These are phyloP conservation scores for Porites divaricata DNA, from an alignment of 92 coral and sea anemone genomes.

Conservation along the genomic window DNA sequence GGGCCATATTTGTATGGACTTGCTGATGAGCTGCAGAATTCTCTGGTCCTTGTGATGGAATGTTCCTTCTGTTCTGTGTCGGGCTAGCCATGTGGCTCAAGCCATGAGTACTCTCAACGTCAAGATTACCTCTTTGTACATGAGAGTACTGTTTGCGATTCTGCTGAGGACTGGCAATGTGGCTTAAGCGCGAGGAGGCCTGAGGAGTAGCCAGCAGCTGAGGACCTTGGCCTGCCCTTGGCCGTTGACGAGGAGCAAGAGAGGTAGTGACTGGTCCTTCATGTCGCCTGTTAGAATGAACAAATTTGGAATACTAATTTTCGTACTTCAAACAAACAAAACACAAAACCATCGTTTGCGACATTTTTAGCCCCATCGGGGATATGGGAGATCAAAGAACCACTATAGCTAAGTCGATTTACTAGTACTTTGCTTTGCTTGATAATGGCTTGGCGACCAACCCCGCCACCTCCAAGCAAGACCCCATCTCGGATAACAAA, in stretches of 20 bases:
- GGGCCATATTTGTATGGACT: background rate
- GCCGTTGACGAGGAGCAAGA: conserved; percentile 89
- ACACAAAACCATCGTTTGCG: background rate
- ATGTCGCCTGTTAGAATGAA: conserved; percentile 54
- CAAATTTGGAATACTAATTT: background rate
- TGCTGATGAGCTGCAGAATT: conserved; percentile 23
- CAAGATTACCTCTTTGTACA: conserved; percentile 60
- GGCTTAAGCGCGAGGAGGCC: conserved; percentile 61
- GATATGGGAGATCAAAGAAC: no score
- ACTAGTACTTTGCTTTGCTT: no score
- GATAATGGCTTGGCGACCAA: no score
- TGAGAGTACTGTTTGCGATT: conserved; percentile 77
- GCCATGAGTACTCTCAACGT: conserved; percentile 51
- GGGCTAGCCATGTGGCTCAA: conserved; percentile 87
- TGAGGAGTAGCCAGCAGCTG: conserved; percentile 47
- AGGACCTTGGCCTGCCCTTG: conserved; percentile 84
- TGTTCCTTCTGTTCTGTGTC: conserved; percentile 68
- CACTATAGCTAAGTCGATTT: no score
- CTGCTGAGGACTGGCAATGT: conserved; percentile 89
- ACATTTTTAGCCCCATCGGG: no score
- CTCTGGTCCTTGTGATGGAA: conserved; percentile 32
- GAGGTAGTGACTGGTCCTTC: conserved; percentile 97
- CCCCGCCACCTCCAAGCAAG: no score
- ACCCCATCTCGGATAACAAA: no score
- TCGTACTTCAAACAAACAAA: background rate